Base-by-base conservation (phyloP, 2,113 vertebrate species). In the Prolemur simus region DNA sequence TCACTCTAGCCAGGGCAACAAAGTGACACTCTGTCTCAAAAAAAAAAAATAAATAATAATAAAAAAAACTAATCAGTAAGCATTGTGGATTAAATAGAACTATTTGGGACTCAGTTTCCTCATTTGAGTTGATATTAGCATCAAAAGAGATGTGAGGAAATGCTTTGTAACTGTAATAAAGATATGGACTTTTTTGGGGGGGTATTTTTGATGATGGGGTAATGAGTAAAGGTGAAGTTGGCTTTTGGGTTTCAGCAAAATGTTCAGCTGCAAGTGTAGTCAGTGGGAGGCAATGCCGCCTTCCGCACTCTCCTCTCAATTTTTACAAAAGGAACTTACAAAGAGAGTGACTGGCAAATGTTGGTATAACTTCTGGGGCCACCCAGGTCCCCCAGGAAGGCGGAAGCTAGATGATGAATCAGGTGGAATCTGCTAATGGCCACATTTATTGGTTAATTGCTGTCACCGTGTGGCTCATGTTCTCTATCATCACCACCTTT, bases 201-300 rank as follows among this genome's bases (percentile, higher is more conserved):
- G 8, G 10, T 84, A 6, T 78, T 69, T 95, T 58, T 74, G 13
- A 32, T 15, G 49, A n/a, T 9, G 20, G 12, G 4, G 27, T 25
- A 20, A 8, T 1, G 1, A n/a, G 12, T 45, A 39, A 91, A 34
- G 37, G 49, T 13, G 25, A 92, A 7, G 54, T 14, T 56, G 49
- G 52, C 49, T 20, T 52, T 58, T 1, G 4, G 21, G 47, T 39
- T 81, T 77, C 14, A 45, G 74, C 13, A 6, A 12, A 2, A 0
- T n/a, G 29, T 34, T 80, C 14, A 47, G 6, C 3, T 11, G 68
- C 11, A 56, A 73, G 74, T 0, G 23, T 10, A 39, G 2, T 66
- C 27, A 1, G 0, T 3, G 42, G 49, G 21, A 58, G 39, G 21
- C 27, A 8, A 6, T 0, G 23, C 34, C 45, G 42, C 7, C 14